Evolutionary conservation across 2,113 vertebrate genomes (phyloP).

Genomic region (Pluvianellus socialis): DNA sequence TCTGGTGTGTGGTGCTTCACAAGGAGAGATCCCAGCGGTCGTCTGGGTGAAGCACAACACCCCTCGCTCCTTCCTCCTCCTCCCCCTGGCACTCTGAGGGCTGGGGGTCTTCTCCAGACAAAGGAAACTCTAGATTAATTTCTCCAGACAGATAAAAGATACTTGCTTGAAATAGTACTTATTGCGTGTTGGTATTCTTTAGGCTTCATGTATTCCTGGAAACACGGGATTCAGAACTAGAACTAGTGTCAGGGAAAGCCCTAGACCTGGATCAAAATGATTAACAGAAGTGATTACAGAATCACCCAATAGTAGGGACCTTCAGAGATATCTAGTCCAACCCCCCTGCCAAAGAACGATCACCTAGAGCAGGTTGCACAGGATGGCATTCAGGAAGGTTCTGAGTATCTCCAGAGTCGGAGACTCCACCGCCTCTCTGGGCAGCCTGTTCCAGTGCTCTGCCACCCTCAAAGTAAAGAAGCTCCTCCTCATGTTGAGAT

Average conservation of each 20-base stretch:
- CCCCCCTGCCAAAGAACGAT: neutral
- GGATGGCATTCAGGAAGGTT: neutral
- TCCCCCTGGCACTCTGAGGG: accelerated
- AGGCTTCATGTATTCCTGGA: neutral
- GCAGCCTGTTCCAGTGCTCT: neutral
- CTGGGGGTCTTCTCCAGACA: neutral
- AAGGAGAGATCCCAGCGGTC: neutral
- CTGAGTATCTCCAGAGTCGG: neutral
- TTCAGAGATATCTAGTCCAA: neutral
- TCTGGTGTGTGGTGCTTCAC: neutral
- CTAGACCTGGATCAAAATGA: neutral
- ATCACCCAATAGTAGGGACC: neutral
- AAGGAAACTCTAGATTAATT: neutral
- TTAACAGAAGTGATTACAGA: neutral
- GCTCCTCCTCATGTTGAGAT: neutral
- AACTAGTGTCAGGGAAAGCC: neutral
- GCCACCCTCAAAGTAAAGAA: neutral
- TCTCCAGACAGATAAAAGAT: neutral
- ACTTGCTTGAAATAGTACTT: neutral
- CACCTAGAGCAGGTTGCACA: neutral
- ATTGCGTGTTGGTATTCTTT: neutral
- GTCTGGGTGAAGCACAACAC: neutral
- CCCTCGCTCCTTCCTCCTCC: neutral
- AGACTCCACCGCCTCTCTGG: neutral
- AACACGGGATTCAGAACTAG: neutral